Conservation (phyloP, 2,797 vertebrate genomes). For the Ceryle rudis region DNA sequence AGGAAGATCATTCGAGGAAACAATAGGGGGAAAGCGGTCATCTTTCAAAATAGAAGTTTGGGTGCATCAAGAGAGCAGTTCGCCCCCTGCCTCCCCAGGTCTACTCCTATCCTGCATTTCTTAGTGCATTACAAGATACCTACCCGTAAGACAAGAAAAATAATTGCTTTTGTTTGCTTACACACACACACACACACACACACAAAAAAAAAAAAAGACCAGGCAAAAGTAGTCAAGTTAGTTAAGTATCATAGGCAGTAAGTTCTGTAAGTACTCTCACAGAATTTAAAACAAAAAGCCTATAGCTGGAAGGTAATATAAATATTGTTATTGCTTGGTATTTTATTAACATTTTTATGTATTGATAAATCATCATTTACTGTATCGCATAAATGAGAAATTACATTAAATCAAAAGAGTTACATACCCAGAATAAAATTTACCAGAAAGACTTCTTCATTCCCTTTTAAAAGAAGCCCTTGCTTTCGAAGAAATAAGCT, state of each 20-base stretch:
- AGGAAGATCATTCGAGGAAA: not conserved
- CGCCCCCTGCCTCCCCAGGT: not conserved
- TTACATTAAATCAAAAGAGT: not conserved
- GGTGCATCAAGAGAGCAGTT: not conserved
- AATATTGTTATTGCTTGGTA: not conserved
- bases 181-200: not conserved
- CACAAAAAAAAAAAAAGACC: no score
- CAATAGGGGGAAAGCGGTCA: not conserved
- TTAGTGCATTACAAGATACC: not conserved
- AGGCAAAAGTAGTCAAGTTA: no score
- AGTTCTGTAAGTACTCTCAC: not conserved
- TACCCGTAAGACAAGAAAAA: not conserved
- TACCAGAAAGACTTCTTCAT: not conserved
- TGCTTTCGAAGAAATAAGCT: not conserved
- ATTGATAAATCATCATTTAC: not conserved
- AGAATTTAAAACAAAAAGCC: accelerated
- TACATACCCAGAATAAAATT: not conserved
- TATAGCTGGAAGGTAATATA: not conserved
- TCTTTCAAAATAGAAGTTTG: not conserved
- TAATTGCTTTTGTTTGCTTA: not conserved
- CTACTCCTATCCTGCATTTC: not conserved
- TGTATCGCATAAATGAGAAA: not conserved
- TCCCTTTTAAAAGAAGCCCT: not conserved
- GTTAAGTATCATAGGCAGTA: not conserved
- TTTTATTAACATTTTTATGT: not conserved